Evolutionary conservation across 2,888 invertebrate species (phyloP).

Genomic region (Lymantria dispar): DNA sequence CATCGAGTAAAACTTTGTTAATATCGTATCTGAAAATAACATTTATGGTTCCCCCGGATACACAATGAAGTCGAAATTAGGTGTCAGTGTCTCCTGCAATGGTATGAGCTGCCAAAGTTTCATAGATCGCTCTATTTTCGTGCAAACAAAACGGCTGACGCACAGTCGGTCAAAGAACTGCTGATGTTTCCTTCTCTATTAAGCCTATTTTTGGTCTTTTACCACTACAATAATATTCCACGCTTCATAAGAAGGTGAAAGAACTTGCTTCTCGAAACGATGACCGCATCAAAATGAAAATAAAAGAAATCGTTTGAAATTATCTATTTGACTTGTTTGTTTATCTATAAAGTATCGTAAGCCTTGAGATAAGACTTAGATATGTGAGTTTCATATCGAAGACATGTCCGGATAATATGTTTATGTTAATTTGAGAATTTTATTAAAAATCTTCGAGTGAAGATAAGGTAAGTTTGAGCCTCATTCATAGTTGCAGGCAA

Average conservation of each 20-base stretch:
- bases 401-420: no score
- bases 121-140: conserved; percentile 61
- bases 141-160: conserved; percentile 40
- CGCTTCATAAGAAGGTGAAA: conserved; percentile 29
- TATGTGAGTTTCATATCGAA: not conserved
- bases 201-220: conserved; percentile 35
- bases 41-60: conserved; percentile 34
- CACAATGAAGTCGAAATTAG: conserved; percentile 39
- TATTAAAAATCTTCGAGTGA: no score
- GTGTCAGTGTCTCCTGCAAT: conserved; percentile 59
- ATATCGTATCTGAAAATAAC: conserved; percentile 18
- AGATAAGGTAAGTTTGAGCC: no score
- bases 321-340: no score
- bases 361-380: no score
- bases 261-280: conserved; percentile 18
- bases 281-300: no score
- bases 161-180: conserved; percentile 55
- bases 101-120: conserved; percentile 64
- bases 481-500: no score
- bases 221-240: conserved; percentile 24
- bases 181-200: conserved; percentile 39
- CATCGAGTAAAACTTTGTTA: not conserved
- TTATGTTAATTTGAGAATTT: no score
- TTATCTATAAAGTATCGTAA: no score
- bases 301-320: no score